Evolutionary conservation across 2,797 vertebrate genomes (phyloP).

Genomic region (Propithecus deckenii): DNA sequence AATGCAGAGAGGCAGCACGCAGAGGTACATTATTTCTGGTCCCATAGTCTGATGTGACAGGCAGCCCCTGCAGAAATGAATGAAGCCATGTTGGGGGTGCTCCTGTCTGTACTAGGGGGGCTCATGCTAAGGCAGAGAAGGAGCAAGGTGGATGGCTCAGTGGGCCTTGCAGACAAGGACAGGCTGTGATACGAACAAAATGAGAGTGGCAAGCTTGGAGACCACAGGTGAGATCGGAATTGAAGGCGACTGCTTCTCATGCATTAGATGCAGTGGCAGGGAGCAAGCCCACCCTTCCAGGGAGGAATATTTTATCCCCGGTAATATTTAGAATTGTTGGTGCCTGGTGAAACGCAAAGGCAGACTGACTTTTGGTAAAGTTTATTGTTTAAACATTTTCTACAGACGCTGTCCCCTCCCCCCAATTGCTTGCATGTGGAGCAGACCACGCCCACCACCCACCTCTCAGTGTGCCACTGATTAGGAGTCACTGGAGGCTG

Average conservation of each 20-base stretch:
- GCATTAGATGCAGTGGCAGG: background rate
- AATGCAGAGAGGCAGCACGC: background rate
- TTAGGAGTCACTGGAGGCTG: background rate
- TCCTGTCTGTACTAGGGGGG: fast-evolving
- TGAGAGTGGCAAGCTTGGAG: background rate
- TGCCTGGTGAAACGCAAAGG: background rate
- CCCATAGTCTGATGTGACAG: background rate
- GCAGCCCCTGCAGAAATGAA: background rate
- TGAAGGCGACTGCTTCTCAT: background rate
- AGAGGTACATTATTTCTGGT: background rate
- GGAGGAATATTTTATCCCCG: background rate
- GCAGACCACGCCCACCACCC: background rate
- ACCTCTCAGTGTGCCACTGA: background rate
- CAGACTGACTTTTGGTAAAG: background rate
- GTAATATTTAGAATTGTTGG: background rate
- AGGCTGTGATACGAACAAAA: background rate
- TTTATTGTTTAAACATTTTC: background rate
- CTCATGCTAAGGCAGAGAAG: background rate
- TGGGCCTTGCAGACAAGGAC: background rate
- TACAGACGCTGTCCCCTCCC: background rate
- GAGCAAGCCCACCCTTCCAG: background rate
- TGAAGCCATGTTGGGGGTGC: background rate
- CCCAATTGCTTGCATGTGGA: background rate
- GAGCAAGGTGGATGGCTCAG: background rate
- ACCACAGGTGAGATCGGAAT: fast-evolving